phyloP scores from a whole-genome alignment of 1,140 invertebrate genomes.

The Eriosoma lanigerum region DNA sequence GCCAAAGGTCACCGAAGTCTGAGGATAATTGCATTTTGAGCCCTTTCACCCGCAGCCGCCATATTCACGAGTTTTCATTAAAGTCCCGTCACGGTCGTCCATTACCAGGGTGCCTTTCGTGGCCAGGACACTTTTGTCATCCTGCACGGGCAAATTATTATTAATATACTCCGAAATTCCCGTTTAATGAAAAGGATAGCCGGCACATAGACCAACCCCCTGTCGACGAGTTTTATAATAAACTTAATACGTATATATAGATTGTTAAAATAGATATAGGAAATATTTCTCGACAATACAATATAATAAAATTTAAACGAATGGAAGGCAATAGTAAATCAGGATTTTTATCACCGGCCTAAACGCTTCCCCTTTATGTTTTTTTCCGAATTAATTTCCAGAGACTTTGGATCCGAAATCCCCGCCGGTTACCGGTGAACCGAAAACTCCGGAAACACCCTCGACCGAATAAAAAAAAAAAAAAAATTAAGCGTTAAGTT shows the following conservation, averaged over 20 bases:
- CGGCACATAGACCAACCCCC: constrained; percentile 25
- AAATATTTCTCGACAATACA: constrained; percentile 10
- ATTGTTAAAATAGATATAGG: constrained; percentile 5
- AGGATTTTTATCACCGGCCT: constrained; percentile 33
- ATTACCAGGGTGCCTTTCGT: constrained; percentile 23
- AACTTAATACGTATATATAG: too few relatives aligned
- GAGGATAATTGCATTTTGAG: constrained; percentile 46
- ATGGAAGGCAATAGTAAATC: constrained; percentile 13
- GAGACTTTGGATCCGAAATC: constrained; percentile 18
- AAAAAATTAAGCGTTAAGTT: constrained; percentile 7
- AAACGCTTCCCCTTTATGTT: constrained; percentile 14
- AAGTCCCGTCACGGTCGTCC: constrained; percentile 48
- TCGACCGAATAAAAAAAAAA: neutral
- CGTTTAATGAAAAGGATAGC: constrained; percentile 48
- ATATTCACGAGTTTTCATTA: constrained; percentile 36
- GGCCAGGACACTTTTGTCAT: constrained; percentile 41
- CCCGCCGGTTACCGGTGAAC: constrained; percentile 7
- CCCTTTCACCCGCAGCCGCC: constrained; percentile 20
- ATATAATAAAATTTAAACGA: neutral
- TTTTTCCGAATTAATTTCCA: constrained; percentile 48
- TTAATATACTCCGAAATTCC: constrained; percentile 49
- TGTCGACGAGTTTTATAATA: too few relatives aligned
- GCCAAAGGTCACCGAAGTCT: constrained; percentile 45
- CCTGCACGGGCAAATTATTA: constrained; percentile 43
- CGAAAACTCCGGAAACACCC: constrained; percentile 36